Percentiles rank a stretch among this genome's conserved stretches.
phyloP scores from a whole-genome alignment of 2,113 vertebrate genomes.

The Boulengeromyrus knoepffleri region DNA sequence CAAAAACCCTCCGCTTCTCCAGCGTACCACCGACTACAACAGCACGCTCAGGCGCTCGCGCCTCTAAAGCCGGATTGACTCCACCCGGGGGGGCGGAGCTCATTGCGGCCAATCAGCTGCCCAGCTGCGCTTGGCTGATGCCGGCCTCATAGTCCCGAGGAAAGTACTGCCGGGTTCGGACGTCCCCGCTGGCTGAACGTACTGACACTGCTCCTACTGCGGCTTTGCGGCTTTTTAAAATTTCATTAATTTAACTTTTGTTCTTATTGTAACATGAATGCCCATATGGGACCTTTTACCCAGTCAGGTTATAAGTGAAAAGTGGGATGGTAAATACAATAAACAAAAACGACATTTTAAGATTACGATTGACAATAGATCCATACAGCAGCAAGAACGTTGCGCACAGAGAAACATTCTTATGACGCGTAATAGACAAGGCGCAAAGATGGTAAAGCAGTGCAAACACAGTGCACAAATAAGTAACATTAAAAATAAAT shows the following conservation, averaged over 20 bases:
- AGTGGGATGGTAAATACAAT: not conserved
- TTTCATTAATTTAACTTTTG: not conserved
- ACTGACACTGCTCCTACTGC: not conserved
- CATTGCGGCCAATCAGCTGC: not conserved
- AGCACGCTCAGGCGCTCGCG: not conserved
- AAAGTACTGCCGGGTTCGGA: not conserved
- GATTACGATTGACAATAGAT: not conserved
- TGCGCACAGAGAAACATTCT: not conserved
- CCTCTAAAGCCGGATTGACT: not conserved
- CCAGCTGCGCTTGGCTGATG: not conserved
- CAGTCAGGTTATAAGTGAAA: not conserved
- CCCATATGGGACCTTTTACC: not conserved
- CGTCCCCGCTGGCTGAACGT: not conserved
- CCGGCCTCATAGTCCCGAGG: not conserved
- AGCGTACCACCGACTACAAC: not conserved
- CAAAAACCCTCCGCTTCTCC: not conserved
- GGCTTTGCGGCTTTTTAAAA: not conserved
- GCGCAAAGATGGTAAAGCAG: too few species aligned
- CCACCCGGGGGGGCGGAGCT: not conserved
- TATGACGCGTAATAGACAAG: not conserved
- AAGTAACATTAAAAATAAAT: not conserved
- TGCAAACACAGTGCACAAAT: not conserved
- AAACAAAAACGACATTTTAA: not conserved
- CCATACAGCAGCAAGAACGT: not conserved
- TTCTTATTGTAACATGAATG: not conserved